phyloP scores from a whole-genome alignment of 1,140 invertebrate genomes.

The Acromyrmex echinatior region DNA sequence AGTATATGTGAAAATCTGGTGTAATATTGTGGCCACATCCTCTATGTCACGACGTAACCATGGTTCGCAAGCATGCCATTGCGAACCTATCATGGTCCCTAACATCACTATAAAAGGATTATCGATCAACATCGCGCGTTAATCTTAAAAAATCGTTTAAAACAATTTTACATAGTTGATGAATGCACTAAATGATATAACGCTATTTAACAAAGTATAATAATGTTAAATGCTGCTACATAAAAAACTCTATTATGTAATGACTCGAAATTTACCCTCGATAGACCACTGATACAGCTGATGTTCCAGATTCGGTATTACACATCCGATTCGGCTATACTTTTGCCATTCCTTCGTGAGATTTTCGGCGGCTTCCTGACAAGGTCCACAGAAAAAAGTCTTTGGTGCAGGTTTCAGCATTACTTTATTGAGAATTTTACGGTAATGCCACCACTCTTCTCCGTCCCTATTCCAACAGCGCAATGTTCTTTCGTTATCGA shows the following conservation, averaged over 20 bases:
- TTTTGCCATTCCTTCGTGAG: conserved; percentile 85
- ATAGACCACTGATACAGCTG: conserved; percentile 92
- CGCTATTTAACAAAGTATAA: background rate
- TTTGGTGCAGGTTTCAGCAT: conserved; percentile 88
- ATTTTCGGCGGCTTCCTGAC: conserved; percentile 86
- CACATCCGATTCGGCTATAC: conserved; percentile 70
- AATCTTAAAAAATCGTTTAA: background rate
- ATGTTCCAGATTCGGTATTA: conserved; percentile 87
- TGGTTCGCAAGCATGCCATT: conserved; percentile 81
- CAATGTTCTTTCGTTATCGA: background rate
- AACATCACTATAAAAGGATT: conserved; percentile 88
- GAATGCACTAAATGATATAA: background rate
- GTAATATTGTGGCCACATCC: conserved; percentile 89
- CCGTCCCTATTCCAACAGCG: conserved; percentile 88
- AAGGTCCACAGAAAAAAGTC: conserved; percentile 85
- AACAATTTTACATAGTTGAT: background rate
- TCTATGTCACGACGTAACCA: conserved; percentile 84
- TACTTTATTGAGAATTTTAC: conserved; percentile 91
- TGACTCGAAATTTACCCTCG: conserved; percentile 87
- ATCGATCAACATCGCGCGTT: background rate
- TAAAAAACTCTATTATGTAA: background rate
- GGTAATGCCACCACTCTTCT: conserved; percentile 91
- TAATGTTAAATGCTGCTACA: background rate
- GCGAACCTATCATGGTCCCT: conserved; percentile 89
- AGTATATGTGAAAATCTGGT: conserved; percentile 92